Evolutionary conservation across 35 echinoderm and acorn worm genomes (phyloP).

Genomic region (Eucidaris tribuloides): DNA sequence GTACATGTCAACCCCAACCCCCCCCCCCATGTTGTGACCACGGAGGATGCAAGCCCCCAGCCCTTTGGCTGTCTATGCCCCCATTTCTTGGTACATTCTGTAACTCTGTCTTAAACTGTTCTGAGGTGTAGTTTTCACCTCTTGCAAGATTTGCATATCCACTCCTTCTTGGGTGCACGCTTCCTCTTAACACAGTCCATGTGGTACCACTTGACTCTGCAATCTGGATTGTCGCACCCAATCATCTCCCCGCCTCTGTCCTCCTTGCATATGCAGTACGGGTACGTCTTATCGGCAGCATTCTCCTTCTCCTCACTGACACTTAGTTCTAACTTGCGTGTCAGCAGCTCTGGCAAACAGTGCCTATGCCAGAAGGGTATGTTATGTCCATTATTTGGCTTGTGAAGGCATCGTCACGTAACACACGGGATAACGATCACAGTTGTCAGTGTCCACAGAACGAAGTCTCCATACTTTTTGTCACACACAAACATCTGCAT

Average conservation of each 20-base stretch:
- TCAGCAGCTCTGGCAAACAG: slow-evolving; percentile 39
- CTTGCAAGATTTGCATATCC: slow-evolving; percentile 1
- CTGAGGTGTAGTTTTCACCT: too few relatives aligned
- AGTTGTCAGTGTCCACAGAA: slow-evolving; percentile 25
- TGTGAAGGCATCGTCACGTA: slow-evolving; percentile 14
- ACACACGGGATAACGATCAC: not conserved
- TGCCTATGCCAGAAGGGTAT: not conserved
- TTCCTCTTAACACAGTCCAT: slow-evolving; percentile 19
- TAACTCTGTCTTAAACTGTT: too few relatives aligned
- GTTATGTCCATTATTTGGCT: not conserved
- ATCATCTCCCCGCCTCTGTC: not conserved
- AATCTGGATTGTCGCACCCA: slow-evolving; percentile 4
- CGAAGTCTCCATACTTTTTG: slow-evolving; percentile 19
- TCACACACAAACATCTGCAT: slow-evolving; percentile 38
- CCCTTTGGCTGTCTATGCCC: too few relatives aligned
- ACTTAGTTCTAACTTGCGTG: slow-evolving; percentile 4
- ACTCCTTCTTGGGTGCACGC: slow-evolving; percentile 1
- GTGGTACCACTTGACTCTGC: slow-evolving; percentile 9
- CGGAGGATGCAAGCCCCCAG: too few relatives aligned
- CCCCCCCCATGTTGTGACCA: too few relatives aligned
- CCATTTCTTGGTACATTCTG: too few relatives aligned
- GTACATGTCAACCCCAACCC: too few relatives aligned
- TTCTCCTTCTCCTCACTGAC: not conserved
- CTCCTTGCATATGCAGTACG: slow-evolving; percentile 28
- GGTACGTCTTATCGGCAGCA: not conserved